Evolutionary conservation across 2,888 invertebrate genomes (phyloP).

Genomic region (Tiliacea citrago): DNA sequence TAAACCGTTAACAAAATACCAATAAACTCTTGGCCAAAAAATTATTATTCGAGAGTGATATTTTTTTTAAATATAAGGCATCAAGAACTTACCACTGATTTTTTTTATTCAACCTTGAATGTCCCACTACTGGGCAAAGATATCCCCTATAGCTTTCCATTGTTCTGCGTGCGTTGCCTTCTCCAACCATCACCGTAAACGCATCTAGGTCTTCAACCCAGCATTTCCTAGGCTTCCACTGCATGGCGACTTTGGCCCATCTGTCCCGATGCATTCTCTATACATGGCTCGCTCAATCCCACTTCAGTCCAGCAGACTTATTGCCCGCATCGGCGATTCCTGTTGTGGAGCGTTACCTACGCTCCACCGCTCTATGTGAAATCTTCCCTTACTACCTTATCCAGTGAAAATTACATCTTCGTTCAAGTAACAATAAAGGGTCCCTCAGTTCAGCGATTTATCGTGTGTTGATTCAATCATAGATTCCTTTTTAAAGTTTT

Average conservation of each 20-base stretch:
- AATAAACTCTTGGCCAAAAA: too few species aligned
- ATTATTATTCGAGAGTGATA: too few species aligned
- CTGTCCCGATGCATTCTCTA: not conserved
- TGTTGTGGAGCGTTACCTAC: not conserved
- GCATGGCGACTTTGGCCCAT: not conserved
- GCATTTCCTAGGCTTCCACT: not conserved
- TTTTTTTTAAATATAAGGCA: too few species aligned
- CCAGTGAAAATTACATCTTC: constrained; percentile 51
- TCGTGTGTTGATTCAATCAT: constrained; percentile 87
- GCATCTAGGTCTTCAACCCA: too few species aligned
- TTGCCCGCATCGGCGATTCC: not conserved
- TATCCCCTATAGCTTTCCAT: too few species aligned
- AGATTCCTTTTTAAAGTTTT: constrained; percentile 86
- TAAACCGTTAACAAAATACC: too few species aligned
- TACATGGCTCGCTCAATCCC: not conserved
- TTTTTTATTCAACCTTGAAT: too few species aligned
- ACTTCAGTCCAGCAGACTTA: not conserved
- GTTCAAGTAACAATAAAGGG: constrained; percentile 72
- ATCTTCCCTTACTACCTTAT: constrained; percentile 19
- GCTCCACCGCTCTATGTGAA: not conserved
- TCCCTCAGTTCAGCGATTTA: constrained; percentile 79
- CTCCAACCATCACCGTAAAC: too few species aligned
- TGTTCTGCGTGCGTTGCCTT: too few species aligned
- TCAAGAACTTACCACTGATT: too few species aligned
- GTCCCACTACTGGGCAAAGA: too few species aligned